Evolutionary conservation across 2,113 vertebrate species (phyloP).

Genomic region (Ceyx melanurus): DNA sequence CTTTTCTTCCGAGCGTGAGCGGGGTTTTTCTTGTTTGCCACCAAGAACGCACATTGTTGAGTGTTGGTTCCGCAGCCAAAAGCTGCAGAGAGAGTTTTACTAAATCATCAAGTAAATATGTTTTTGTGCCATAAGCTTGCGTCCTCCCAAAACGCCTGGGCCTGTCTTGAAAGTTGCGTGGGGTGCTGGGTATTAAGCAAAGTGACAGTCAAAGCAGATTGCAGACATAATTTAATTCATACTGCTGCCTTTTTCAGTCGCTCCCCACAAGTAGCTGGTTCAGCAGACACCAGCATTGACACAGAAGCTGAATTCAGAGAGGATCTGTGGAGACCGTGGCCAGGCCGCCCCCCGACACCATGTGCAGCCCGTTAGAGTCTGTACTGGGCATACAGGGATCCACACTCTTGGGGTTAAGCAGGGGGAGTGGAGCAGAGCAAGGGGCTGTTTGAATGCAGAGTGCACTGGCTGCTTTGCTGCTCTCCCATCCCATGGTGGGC

Average conservation of each 20-base stretch:
- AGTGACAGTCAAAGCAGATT: constrained; percentile 25
- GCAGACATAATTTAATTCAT: constrained; percentile 13
- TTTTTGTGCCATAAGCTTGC: not conserved
- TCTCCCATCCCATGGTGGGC: not conserved
- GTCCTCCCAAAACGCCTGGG: not conserved
- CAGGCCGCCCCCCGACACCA: fast-evolving
- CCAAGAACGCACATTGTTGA: not conserved
- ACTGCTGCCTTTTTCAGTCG: not conserved
- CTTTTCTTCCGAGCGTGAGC: not conserved
- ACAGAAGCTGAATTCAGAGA: not conserved
- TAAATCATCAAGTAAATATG: not conserved
- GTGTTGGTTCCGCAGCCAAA: not conserved
- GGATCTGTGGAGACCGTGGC: not conserved
- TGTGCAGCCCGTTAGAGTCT: not conserved
- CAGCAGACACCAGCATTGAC: not conserved
- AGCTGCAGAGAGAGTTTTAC: not conserved
- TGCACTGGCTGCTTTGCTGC: not conserved
- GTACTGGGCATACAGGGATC: not conserved
- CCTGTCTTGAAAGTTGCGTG: not conserved
- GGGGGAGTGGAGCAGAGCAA: not conserved
- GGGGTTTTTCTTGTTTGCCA: not conserved
- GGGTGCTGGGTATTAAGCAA: not conserved
- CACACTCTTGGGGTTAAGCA: fast-evolving
- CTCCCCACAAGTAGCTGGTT: not conserved
- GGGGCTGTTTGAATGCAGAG: not conserved